Conservation (phyloP, 1,140 invertebrate genomes). For the Drosophila ficusphila region DNA sequence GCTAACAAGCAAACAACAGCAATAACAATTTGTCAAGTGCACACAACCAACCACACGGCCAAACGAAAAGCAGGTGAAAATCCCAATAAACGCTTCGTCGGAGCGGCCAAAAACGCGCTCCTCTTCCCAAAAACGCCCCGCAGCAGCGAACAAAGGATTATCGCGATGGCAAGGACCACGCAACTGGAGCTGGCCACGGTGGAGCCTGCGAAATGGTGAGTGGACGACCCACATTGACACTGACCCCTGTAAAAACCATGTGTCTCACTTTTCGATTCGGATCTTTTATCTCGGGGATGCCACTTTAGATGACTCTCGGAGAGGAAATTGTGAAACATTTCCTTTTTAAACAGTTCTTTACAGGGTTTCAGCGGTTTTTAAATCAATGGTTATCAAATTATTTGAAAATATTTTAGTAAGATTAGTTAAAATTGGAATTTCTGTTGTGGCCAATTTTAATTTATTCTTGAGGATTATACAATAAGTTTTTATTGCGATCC, state of each 20-base stretch:
- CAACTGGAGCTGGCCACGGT: constrained; percentile 17
- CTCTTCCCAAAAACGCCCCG: constrained; percentile 35
- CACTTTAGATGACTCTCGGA: neutral
- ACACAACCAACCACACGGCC: constrained; percentile 19
- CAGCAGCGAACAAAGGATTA: constrained; percentile 59
- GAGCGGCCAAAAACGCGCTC: constrained; percentile 16
- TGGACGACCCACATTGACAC: constrained; percentile 22
- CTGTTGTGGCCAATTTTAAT: too few species aligned
- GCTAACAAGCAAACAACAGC: constrained; percentile 38
- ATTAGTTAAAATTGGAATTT: too few species aligned
- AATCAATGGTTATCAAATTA: too few species aligned
- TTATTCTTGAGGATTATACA: too few species aligned
- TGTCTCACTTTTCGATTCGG: neutral
- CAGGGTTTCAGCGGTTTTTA: too few species aligned
- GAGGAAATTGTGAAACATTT: neutral
- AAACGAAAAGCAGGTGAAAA: constrained; percentile 19
- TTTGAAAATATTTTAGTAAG: too few species aligned
- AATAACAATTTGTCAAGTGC: constrained; percentile 65
- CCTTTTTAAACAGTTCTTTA: too few species aligned
- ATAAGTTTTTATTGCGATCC: too few species aligned
- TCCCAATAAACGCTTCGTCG: neutral
- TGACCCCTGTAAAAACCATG: constrained; percentile 25
- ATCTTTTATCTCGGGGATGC: neutral
- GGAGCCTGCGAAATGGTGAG: constrained; percentile 70
- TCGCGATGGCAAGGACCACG: constrained; percentile 38